Evolutionary conservation across 2,888 invertebrate genomes (phyloP).

Genomic region (Phyllotreta striolata): DNA sequence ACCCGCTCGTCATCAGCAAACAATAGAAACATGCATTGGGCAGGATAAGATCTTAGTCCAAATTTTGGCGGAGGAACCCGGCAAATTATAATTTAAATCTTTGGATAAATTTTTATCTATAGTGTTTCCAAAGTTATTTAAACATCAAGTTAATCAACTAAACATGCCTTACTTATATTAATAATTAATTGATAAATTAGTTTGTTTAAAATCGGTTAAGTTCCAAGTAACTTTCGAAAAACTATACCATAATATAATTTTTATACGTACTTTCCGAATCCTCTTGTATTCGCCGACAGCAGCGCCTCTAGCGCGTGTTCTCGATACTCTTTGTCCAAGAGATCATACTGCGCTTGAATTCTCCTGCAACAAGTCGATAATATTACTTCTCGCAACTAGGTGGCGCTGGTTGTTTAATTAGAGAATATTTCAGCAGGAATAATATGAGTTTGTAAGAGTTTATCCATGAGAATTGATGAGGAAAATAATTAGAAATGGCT

Average conservation of each 20-base stretch:
- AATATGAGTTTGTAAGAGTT: background rate
- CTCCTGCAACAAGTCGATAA: slow-evolving; percentile 63
- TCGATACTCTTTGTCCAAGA: slow-evolving; percentile 73
- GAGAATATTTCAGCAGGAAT: too few species aligned
- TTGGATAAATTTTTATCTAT: background rate
- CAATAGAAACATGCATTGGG: slow-evolving; percentile 1
- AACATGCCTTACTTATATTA: too few species aligned
- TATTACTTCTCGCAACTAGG: slow-evolving; percentile 36
- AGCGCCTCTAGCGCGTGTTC: slow-evolving; percentile 72
- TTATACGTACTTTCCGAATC: slow-evolving; percentile 67
- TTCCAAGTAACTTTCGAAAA: too few species aligned
- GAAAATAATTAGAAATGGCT: slow-evolving; percentile 53
- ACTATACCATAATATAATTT: background rate
- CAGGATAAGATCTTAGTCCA: too few species aligned
- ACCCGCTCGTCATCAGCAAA: slow-evolving; percentile 12
- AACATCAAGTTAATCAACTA: too few species aligned
- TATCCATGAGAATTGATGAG: too few species aligned
- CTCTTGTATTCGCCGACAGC: slow-evolving; percentile 68
- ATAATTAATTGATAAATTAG: too few species aligned
- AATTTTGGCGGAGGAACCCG: too few species aligned
- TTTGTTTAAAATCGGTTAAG: too few species aligned
- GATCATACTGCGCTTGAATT: slow-evolving; percentile 74
- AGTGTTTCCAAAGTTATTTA: background rate
- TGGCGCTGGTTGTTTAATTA: slow-evolving; percentile 35
- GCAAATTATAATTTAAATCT: background rate